Base-by-base conservation (phyloP, 2,113 vertebrate species). In the Cynoglossus semilaevis region DNA sequence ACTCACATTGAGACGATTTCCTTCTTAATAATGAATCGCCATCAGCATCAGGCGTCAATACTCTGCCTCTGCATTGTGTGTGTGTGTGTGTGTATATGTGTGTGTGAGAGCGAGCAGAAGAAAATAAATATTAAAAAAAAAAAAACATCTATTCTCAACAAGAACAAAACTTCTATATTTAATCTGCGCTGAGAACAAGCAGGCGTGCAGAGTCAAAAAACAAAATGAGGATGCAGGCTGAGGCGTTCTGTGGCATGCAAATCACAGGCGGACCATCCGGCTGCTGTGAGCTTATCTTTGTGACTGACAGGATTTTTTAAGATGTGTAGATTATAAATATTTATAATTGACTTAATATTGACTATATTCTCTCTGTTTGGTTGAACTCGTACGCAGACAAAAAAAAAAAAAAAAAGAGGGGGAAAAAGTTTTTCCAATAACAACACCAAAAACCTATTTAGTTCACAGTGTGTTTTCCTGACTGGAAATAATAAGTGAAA, bases 121-220 rank as follows among this genome's bases (percentile, higher is more conserved):
- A 10, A 14, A 17, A 40, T 15, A 53, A 37, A 36, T 29, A n/a
- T n/a, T n/a, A n/a, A n/a, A n/a, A n/a, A n/a, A n/a, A 54, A 59
- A 80, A 83, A 87, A 82, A 86, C 81, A 89, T 85, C 83, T 81
- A 82, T 82, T 71, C 85, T 84, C 81, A 66, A 85, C 81, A 47
- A 87, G 90, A 90, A 90, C 88, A 89, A 90, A 88, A 90, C 89
- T 88, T 92, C 89, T 89, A 91, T 90, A 91, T 91, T 91, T 91
- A 91, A 91, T 91, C 86, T 89, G 86, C 45, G 19, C 77, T 69
- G 87, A 90, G 80, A 86, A 88, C 71, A 80, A 87, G 82, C 81
- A 81, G 62, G 78, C 84, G 80, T 84, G 83, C 77, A 83, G 86
- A 89, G 87, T 80, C 82, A 83, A 85, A n/a, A 88, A 89, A 91